These are phyloP conservation scores for Syngnathus floridae DNA, from an alignment of 2,113 vertebrate species.

Conservation along the genomic window DNA sequence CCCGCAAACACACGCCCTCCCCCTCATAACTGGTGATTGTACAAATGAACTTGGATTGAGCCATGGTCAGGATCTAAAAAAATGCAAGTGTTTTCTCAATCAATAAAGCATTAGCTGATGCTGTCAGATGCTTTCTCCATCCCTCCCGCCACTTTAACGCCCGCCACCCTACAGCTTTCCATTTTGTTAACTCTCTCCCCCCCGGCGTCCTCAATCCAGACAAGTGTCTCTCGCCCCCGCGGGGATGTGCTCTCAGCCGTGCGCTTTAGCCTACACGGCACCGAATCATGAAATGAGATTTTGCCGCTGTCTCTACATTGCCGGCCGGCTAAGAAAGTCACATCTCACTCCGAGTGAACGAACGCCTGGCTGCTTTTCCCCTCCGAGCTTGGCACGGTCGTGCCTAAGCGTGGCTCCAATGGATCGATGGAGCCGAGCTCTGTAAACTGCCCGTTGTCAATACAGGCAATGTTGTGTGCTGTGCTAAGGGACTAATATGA, in stretches of 20 bases:
- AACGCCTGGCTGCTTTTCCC: slow-evolving; percentile 45
- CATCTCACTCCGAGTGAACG: slow-evolving; percentile 57
- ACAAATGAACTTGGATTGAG: slow-evolving; percentile 6
- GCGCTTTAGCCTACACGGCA: slow-evolving; percentile 65
- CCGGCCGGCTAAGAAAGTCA: slow-evolving; percentile 40
- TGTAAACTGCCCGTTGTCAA: slow-evolving; percentile 48
- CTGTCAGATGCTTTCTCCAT: slow-evolving; percentile 42
- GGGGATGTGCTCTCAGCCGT: slow-evolving; percentile 39
- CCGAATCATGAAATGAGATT: slow-evolving; percentile 73
- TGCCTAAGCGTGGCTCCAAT: slow-evolving; percentile 56
- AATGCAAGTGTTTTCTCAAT: slow-evolving; percentile 39
- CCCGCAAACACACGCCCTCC: not conserved
- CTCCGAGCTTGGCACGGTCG: slow-evolving; percentile 30
- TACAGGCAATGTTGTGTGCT: slow-evolving; percentile 54
- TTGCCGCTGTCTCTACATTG: slow-evolving; percentile 57
- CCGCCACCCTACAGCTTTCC: slow-evolving; percentile 24
- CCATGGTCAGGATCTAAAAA: slow-evolving; percentile 21
- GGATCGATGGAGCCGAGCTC: slow-evolving; percentile 62
- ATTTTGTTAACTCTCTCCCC: slow-evolving; percentile 47
- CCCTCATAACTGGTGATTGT: not conserved
- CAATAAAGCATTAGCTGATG: slow-evolving; percentile 68
- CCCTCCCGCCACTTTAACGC: slow-evolving; percentile 31
- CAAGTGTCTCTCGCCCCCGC: slow-evolving; percentile 36
- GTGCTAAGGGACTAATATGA: slow-evolving; percentile 54
- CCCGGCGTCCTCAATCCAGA: slow-evolving; percentile 37